Base-by-base conservation (phyloP, 1,140 invertebrate genomes). In the Nixonia krombeini region DNA sequence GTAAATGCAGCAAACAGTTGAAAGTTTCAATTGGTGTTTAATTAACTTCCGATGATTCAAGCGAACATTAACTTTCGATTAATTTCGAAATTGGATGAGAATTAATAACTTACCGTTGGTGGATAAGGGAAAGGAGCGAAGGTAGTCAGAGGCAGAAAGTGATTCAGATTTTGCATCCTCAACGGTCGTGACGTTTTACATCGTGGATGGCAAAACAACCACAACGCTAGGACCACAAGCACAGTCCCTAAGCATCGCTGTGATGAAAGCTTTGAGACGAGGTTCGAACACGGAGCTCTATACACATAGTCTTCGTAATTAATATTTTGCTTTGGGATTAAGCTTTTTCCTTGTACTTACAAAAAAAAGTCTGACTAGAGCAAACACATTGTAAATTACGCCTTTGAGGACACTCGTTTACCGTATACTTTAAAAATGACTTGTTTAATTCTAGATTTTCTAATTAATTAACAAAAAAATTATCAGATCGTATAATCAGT, bases 181-280 rank as follows among this genome's bases (percentile, higher is more conserved):
- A 18, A n/a, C 33, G 18, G 38, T 38, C 26, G 33, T 29, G 46
- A 41, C 41, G 25, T 49, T 57, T 55, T 49, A 33, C 37, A 49
- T 7, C 17, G 26, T 16, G 8, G n/a, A 13, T 42, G 33, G 25
- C 41, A 42, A 57, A 57, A 49, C 35, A 17, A 37, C 38, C 16
- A 16, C 44, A 33, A 5, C 25, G 16, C 44, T 23, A 47, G 25
- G 15, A 57, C 26, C 31, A 17, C 38, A 47, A 55, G 37, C 40
- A 47, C 23, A 47, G 33, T 57, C 28, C 37, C 33, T 17, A 15
- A 56, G 52, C 23, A 46, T 56, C 45, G 15, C 37, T 38, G 42
- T 29, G 45, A 49, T 49, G 25, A 57, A 49, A 49, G 25, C 55
- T 57, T 49, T 57, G 44, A 49, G 55, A 28, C 18, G 13, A 9